These are phyloP conservation scores for Sebastes nivosus DNA, from an alignment of 2,797 vertebrate genomes.

Conservation along the genomic window DNA sequence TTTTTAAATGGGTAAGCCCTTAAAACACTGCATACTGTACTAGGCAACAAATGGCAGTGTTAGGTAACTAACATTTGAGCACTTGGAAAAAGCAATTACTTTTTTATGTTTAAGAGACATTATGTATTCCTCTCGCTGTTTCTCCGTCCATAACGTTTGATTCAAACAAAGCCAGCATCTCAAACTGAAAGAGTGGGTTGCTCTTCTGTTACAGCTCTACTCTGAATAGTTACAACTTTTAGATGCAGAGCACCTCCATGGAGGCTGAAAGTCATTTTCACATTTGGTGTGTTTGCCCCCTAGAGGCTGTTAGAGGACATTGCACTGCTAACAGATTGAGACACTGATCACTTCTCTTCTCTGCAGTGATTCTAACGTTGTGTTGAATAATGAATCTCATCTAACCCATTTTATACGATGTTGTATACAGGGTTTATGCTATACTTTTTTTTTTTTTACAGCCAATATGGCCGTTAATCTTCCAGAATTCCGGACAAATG, in stretches of 20 bases:
- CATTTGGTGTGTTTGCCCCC: neutral
- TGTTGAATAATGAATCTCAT: neutral
- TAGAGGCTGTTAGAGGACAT: neutral
- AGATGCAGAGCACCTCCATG: neutral
- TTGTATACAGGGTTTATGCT: neutral
- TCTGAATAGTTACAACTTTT: neutral
- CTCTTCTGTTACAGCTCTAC: neutral
- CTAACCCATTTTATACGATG: neutral
- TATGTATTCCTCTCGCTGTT: neutral
- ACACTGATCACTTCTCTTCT: neutral
- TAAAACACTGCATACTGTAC: neutral
- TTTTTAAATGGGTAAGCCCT: slow-evolving; percentile 96
- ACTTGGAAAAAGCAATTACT: neutral
- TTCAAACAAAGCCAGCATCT: neutral
- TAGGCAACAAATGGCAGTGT: neutral
- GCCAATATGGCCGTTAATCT: too few relatives aligned
- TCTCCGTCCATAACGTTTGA: neutral
- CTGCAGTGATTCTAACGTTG: neutral
- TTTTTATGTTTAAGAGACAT: neutral
- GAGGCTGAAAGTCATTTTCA: neutral
- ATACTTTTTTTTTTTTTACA: too few relatives aligned
- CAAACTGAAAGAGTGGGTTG: neutral
- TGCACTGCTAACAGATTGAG: neutral
- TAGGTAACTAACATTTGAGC: neutral
- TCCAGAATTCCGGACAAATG: too few relatives aligned